Percentiles rank a stretch among this genome's conserved stretches.
phyloP scores from a whole-genome alignment of 2,888 invertebrate species.

The Hyposoter dolosus region DNA sequence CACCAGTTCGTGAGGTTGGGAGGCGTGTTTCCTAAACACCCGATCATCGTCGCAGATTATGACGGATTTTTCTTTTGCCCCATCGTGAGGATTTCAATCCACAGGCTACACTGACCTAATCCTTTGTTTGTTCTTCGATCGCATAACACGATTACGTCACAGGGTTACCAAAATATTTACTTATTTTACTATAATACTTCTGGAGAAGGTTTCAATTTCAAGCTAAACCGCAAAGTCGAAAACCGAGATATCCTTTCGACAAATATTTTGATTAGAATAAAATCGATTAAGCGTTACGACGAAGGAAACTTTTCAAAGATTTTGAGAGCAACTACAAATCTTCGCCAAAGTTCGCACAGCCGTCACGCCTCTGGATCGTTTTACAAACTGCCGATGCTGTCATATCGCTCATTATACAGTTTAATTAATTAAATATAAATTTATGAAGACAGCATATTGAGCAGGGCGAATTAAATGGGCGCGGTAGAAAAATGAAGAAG shows the following conservation, averaged over 20 bases:
- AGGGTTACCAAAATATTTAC: background rate
- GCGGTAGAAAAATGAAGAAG: background rate
- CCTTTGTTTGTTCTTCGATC: conserved; percentile 15
- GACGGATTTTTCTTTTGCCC: conserved; percentile 37
- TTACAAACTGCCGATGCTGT: background rate
- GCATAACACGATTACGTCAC: conserved; percentile 21
- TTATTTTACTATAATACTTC: background rate
- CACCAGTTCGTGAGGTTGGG: background rate
- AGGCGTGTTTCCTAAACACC: conserved; percentile 44
- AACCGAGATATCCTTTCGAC: background rate
- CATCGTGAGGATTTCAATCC: conserved; percentile 13
- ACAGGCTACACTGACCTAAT: conserved; percentile 36
- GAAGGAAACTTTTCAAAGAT: background rate
- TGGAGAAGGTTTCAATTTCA: background rate
- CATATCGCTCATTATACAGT: background rate
- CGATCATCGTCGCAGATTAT: conserved; percentile 43
- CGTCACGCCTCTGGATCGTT: background rate
- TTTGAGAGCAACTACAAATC: background rate
- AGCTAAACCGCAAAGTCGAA: background rate
- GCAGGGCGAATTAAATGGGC: no score
- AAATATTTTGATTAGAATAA: background rate
- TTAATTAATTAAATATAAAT: background rate
- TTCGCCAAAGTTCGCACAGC: no score
- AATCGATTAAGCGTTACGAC: background rate
- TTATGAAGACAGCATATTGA: background rate